Evolutionary conservation across 2,888 invertebrate species (phyloP), one percentile per base, ranked within the genome.

Genomic region (Cremastinae sp.): DNA sequence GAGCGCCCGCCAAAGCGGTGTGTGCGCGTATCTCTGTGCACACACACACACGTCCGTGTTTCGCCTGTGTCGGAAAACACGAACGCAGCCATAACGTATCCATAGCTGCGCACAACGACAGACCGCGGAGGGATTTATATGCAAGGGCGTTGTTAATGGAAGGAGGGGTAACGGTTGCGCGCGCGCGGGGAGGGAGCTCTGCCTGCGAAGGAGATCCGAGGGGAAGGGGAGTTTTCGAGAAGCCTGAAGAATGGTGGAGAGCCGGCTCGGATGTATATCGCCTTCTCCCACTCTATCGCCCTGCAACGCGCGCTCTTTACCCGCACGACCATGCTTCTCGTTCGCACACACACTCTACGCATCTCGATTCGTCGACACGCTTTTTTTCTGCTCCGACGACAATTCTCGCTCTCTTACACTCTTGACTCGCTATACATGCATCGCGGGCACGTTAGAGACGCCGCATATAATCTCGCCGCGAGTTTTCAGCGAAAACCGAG

Each of bases 61-160:
- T n/a, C n/a, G n/a, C n/a, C 34, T 49, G n/a, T 56, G 49, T 49
- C 16, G 22, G 8, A 56, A 41, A 20, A 62, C 74, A 71, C 79
- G 75, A 54, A 73, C 74, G 65, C 74, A 47, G 53, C 54, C 69
- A 66, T 66, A 54, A 62, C 51, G 58, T 61, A 38, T 53, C 20
- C 22, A 54, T 43, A 45, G 56, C 20, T 70, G 59, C 74, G 71
- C 82, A 82, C 84, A 83, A 81, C 81, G 79, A 84, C 79, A 81
- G 82, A 82, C 81, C 54, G 56, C 81, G 81, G 56, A 78, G 88
- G 88, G 87, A 89, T 89, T 89, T 89, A 89, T 89, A 88, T 87
- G 89, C 89, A 88, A 89, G 89, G 89, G 89, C 89, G 89, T 89
- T 89, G 88, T 89, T 89, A 88, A 88, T 88, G 87, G 87, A 82